Percentiles rank a stretch among this genome's conserved stretches.
phyloP scores from a whole-genome alignment of 2,797 vertebrate genomes.

The Poliocrania exsul region DNA sequence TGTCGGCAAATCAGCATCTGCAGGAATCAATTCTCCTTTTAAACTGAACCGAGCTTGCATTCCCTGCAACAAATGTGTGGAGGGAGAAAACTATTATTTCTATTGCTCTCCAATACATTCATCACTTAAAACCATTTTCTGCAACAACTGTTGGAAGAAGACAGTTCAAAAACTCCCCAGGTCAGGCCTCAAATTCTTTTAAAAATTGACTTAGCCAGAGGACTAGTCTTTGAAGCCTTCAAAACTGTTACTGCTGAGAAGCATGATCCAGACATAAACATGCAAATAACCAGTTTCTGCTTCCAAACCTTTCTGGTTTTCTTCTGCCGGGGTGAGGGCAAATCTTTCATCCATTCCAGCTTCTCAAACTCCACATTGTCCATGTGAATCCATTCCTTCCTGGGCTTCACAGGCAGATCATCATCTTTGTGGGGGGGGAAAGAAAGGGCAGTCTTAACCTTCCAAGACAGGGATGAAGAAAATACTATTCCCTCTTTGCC shows the following conservation, averaged over 20 bases:
- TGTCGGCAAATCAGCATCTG: slow-evolving; percentile 88
- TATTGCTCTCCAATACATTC: background rate
- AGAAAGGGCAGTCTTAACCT: background rate
- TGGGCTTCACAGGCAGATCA: slow-evolving; percentile 85
- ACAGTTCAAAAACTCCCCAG: background rate
- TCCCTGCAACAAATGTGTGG: slow-evolving; percentile 74
- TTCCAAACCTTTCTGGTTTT: slow-evolving; percentile 86
- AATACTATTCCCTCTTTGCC: background rate
- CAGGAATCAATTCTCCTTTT: slow-evolving; percentile 87
- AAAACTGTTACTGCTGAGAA: background rate
- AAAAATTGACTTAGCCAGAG: background rate
- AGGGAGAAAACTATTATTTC: background rate
- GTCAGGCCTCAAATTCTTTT: background rate
- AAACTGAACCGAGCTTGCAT: slow-evolving; percentile 97
- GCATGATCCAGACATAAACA: background rate
- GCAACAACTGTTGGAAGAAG: background rate
- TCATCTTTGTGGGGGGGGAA: background rate
- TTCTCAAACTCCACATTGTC: slow-evolving; percentile 94
- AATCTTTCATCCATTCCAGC: slow-evolving; percentile 91
- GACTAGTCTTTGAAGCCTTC: background rate
- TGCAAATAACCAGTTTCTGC: background rate
- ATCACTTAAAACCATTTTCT: background rate
- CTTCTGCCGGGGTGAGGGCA: slow-evolving; percentile 82
- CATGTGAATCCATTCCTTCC: slow-evolving; percentile 95
- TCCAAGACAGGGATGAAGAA: background rate